A percentile compares a stretch with the other conserved stretches of the same genome.
phyloP scores from a whole-genome alignment of 2,113 vertebrate genomes.

The Stigmatopora argus region DNA sequence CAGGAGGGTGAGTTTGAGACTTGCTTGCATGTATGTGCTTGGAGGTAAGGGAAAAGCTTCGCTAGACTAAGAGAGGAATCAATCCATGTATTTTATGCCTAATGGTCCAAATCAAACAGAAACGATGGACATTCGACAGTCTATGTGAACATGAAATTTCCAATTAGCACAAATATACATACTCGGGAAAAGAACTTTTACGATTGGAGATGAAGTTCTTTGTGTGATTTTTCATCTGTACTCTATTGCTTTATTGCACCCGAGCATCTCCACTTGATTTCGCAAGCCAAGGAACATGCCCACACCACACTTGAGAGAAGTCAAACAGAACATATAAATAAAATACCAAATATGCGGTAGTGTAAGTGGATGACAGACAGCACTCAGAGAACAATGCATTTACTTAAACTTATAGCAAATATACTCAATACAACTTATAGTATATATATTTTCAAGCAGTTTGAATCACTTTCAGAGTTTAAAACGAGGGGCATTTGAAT shows the following conservation, averaged over 20 bases:
- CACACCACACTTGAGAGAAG: constrained; percentile 59
- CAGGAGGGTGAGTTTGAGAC: constrained; percentile 55
- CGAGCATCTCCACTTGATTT: constrained; percentile 49
- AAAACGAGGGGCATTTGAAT: too few relatives aligned
- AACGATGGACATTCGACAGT: constrained; percentile 43
- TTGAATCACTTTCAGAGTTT: too few relatives aligned
- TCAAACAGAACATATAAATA: constrained; percentile 48
- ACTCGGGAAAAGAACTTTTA: constrained; percentile 34
- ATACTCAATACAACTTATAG: too few relatives aligned
- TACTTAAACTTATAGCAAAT: background rate
- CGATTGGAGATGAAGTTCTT: constrained; percentile 46
- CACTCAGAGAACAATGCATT: constrained; percentile 44
- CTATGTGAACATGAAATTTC: constrained; percentile 24
- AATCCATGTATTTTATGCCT: constrained; percentile 58
- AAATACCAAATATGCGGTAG: constrained; percentile 47
- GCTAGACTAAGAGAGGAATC: constrained; percentile 60
- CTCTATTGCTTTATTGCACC: constrained; percentile 11
- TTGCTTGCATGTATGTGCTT: constrained; percentile 31
- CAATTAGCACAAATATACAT: constrained; percentile 35
- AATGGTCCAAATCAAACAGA: constrained; percentile 50
- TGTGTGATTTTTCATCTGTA: constrained; percentile 4
- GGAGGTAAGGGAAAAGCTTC: constrained; percentile 17
- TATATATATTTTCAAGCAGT: too few relatives aligned
- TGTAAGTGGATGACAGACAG: constrained; percentile 45
- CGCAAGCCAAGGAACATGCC: constrained; percentile 45